A percentile compares a stretch with the other conserved stretches of the same genome.
These are phyloP conservation scores for Homarus gammarus DNA, from an alignment of 2,888 invertebrate genomes.

Conservation along the genomic window DNA sequence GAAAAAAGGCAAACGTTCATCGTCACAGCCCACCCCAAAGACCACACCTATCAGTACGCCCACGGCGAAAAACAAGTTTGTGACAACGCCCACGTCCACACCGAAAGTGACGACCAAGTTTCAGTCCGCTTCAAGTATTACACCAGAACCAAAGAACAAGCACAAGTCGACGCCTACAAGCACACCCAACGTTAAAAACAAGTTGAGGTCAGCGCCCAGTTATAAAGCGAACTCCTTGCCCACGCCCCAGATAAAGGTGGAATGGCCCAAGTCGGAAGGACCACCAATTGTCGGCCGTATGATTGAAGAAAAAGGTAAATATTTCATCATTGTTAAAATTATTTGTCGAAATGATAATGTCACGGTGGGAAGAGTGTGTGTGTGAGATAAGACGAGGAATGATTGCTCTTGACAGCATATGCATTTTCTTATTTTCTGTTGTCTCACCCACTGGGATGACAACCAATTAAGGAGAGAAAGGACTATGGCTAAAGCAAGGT, in stretches of 20 bases:
- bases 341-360: too few relatives aligned
- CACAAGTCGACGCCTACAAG: background rate
- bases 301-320: slow-evolving; percentile 1
- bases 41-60: slow-evolving; percentile 19
- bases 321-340: too few relatives aligned
- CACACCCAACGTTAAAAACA: background rate
- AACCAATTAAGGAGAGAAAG: slow-evolving; percentile 17
- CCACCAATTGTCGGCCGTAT: too few relatives aligned
- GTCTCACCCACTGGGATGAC: too few relatives aligned
- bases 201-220: background rate
- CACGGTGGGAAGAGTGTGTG: too few relatives aligned
- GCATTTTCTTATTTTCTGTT: too few relatives aligned
- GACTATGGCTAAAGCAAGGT: background rate
- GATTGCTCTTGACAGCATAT: too few relatives aligned
- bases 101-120: background rate
- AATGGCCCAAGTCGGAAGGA: background rate
- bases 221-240: background rate
- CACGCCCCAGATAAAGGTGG: slow-evolving; percentile 1
- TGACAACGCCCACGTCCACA: background rate
- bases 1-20: background rate
- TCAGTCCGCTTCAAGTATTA: background rate
- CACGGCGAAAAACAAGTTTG: background rate
- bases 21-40: background rate
- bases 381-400: too few relatives aligned
- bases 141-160: background rate